Conservation (phyloP, 2,113 vertebrate genomes). For the Macrotus californicus region DNA sequence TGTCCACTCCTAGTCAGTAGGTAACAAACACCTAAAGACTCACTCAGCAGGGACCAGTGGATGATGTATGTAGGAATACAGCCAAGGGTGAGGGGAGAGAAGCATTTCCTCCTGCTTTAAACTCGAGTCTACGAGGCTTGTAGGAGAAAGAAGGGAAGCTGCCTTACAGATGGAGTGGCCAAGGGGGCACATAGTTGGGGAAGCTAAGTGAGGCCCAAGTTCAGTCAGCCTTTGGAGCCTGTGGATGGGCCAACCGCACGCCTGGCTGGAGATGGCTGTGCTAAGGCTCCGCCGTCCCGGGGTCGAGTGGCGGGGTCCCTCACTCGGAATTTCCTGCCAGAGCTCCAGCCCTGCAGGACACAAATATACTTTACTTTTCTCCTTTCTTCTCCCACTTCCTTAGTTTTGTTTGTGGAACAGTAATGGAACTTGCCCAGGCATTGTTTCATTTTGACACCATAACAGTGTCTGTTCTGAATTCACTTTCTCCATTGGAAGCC, state of each 20-base stretch:
- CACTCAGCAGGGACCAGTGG: not conserved
- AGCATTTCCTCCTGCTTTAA: not conserved
- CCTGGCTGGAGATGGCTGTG: not conserved
- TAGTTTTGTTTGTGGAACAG: slow-evolving; percentile 38
- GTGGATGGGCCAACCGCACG: not conserved
- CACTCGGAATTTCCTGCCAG: slow-evolving; percentile 42
- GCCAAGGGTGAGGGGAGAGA: not conserved
- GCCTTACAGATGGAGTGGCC: not conserved
- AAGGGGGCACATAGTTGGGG: not conserved
- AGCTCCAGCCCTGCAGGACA: not conserved
- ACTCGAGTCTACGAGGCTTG: not conserved
- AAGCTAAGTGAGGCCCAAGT: not conserved
- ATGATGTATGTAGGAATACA: too few species aligned
- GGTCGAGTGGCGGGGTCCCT: not conserved
- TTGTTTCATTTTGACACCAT: slow-evolving; percentile 51
- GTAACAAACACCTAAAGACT: not conserved
- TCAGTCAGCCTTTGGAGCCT: not conserved
- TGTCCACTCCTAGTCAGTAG: not conserved
- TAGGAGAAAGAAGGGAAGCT: not conserved
- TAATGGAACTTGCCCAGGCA: slow-evolving; percentile 18
- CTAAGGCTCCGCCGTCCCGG: not conserved
- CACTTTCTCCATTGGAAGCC: not conserved
- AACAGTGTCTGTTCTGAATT: slow-evolving; percentile 36
- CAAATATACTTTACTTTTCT: slow-evolving; percentile 43
- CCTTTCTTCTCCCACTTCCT: slow-evolving; percentile 54